These are phyloP conservation scores for Scortum barcoo DNA, from an alignment of 2,113 vertebrate species.

Conservation along the genomic window DNA sequence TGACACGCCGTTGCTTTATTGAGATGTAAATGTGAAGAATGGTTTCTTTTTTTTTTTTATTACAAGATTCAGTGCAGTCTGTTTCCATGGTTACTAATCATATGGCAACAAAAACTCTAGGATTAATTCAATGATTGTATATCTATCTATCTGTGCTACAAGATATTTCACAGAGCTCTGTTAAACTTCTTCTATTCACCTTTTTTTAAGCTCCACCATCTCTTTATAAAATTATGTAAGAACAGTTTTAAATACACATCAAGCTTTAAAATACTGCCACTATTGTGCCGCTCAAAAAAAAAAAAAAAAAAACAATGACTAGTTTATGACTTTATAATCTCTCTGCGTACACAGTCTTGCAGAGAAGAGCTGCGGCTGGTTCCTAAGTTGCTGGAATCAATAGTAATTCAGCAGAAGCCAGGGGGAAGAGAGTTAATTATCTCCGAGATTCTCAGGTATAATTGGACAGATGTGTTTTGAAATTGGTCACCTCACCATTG, in stretches of 20 bases:
- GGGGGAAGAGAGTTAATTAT: conserved; percentile 78
- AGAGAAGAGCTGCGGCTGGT: conserved; percentile 49
- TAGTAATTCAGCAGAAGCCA: conserved; percentile 72
- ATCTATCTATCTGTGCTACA: conserved; percentile 10
- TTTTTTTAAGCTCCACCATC: conserved; percentile 9
- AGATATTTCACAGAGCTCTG: conserved; percentile 4
- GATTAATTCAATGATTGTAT: neutral
- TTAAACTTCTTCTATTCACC: conserved; percentile 42
- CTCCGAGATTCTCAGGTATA: conserved; percentile 72
- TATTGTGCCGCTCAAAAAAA: conserved; percentile 42
- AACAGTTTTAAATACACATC: conserved; percentile 50
- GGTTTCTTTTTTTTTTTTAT: neutral
- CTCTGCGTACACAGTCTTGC: conserved; percentile 44
- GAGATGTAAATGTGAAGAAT: neutral
- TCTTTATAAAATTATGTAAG: conserved; percentile 35
- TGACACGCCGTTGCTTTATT: conserved; percentile 1
- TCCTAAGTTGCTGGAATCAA: conserved; percentile 64
- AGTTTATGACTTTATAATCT: conserved; percentile 68
- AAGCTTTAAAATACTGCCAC: conserved; percentile 28
- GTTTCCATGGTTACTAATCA: conserved; percentile 46
- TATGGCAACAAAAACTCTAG: neutral
- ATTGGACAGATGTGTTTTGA: conserved; percentile 79
- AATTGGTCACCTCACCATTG: conserved; percentile 70
- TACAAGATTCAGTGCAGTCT: neutral
- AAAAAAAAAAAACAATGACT: conserved; percentile 37